Conservation (phyloP, 2,113 vertebrate genomes). For the Tauraco erythrolophus region DNA sequence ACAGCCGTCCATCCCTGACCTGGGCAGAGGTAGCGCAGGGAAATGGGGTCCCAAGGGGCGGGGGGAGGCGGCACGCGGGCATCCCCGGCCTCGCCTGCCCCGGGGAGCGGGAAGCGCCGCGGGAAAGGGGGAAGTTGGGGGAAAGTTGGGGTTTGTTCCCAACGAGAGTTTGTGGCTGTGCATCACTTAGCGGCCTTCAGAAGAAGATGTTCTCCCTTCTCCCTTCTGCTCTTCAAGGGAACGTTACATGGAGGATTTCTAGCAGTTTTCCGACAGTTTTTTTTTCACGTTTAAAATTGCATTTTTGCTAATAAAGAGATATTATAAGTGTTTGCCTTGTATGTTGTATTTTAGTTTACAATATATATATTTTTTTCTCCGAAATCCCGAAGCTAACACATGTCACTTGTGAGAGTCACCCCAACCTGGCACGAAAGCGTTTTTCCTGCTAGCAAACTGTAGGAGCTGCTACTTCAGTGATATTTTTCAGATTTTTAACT, state of each 20-base stretch:
- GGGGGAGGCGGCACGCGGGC: neutral
- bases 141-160: neutral
- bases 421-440: neutral
- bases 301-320: neutral
- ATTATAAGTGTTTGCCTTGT: neutral
- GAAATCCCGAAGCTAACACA: neutral
- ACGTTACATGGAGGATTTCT: rapidly evolving
- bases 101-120: neutral
- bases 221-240: rapidly evolving
- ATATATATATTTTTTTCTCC: neutral
- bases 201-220: neutral
- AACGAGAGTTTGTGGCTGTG: rapidly evolving
- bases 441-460: neutral
- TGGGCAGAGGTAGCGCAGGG: slow-evolving; percentile 75
- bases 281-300: neutral
- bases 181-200: rapidly evolving
- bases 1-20: slow-evolving; percentile 80
- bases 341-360: neutral
- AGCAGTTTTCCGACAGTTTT: rapidly evolving
- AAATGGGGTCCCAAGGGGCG: slow-evolving; percentile 64
- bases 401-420: neutral
- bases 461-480: slow-evolving; percentile 1
- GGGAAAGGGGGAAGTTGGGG: neutral
- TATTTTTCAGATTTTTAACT: slow-evolving; percentile 44
- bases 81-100: no score